Evolutionary conservation across 1,140 invertebrate genomes (phyloP).

Genomic region (Polypedilum pembai): DNA sequence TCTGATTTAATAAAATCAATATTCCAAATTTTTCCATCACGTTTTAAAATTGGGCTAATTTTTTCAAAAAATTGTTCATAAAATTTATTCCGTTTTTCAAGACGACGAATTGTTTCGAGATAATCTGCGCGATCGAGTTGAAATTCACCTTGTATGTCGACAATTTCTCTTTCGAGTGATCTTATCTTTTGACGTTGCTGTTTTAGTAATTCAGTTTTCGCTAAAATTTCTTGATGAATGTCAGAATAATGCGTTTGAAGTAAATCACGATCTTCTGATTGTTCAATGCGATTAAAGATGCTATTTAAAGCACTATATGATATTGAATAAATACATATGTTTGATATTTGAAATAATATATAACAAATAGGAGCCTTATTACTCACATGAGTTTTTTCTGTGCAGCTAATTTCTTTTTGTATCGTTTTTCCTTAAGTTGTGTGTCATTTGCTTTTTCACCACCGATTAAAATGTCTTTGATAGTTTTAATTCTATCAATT

Average conservation of each 20-base stretch:
- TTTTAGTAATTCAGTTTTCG: constrained; percentile 62
- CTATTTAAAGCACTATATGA: constrained; percentile 51
- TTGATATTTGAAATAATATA: too few relatives aligned
- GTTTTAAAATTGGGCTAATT: constrained; percentile 61
- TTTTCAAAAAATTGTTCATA: constrained; percentile 62
- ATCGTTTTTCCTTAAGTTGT: constrained; percentile 59
- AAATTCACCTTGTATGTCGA: constrained; percentile 76
- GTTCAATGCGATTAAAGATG: constrained; percentile 61
- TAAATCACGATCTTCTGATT: constrained; percentile 52
- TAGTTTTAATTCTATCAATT: constrained; percentile 53
- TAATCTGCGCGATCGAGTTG: constrained; percentile 77
- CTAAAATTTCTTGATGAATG: constrained; percentile 67
- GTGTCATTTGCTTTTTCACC: constrained; percentile 69
- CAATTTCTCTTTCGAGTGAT: constrained; percentile 62
- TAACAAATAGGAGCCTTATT: constrained; percentile 31
- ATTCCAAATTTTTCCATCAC: constrained; percentile 70
- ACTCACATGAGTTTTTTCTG: constrained; percentile 52
- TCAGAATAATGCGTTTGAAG: constrained; percentile 61
- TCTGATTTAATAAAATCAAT: constrained; percentile 60
- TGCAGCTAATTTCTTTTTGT: constrained; percentile 59
- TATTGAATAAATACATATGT: constrained; percentile 29
- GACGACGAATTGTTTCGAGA: constrained; percentile 71
- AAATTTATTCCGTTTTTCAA: constrained; percentile 65
- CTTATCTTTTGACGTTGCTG: constrained; percentile 59
- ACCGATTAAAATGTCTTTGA: constrained; percentile 69